Evolutionary conservation across 2,888 invertebrate genomes (phyloP).

Genomic region (Neria commutata): DNA sequence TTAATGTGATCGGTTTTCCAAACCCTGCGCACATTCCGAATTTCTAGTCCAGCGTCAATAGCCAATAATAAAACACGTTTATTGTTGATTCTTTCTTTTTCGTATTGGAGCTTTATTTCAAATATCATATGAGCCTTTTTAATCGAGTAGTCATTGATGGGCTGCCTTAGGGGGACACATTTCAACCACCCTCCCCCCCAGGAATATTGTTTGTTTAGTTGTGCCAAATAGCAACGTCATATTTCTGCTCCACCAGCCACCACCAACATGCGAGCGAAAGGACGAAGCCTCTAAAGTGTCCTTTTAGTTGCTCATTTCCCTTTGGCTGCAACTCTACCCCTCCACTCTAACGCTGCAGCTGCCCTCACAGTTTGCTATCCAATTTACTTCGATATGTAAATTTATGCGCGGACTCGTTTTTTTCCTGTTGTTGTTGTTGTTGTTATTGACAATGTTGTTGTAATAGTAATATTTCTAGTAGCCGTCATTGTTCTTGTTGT

Average conservation of each 20-base stretch:
- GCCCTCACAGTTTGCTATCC: neutral
- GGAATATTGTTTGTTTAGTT: conserved; percentile 27
- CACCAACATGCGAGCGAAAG: neutral
- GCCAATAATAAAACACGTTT: too few species aligned
- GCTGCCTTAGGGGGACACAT: too few species aligned
- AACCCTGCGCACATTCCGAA: too few species aligned
- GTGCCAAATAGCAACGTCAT: conserved; percentile 28
- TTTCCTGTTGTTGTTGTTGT: neutral
- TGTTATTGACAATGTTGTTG: neutral
- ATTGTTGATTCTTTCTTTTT: too few species aligned
- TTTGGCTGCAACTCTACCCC: too few species aligned
- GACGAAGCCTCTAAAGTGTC: conserved; percentile 22
- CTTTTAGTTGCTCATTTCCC: neutral
- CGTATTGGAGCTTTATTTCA: too few species aligned
- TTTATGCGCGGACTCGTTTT: neutral
- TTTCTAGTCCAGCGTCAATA: too few species aligned
- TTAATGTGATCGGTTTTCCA: too few species aligned
- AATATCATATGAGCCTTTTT: too few species aligned
- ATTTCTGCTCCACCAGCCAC: neutral
- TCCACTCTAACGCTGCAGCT: neutral
- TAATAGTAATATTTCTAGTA: neutral
- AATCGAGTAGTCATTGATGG: too few species aligned
- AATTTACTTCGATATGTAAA: neutral
- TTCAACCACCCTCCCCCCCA: too few species aligned
- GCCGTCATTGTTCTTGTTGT: neutral